phyloP scores from a whole-genome alignment of 2,888 invertebrate genomes.

The Drosophila eohydei region DNA sequence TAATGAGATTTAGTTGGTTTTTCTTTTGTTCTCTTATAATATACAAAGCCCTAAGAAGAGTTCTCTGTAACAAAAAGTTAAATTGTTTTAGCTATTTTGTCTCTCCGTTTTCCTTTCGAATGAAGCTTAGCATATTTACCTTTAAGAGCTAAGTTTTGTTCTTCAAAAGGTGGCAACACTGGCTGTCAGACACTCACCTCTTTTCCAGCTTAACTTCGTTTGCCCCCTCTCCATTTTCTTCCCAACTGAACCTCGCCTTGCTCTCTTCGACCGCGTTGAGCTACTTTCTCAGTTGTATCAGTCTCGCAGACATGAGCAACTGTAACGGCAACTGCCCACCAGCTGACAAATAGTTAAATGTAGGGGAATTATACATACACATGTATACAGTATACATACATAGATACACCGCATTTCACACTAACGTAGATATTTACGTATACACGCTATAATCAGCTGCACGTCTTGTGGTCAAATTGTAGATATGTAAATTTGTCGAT shows the following conservation, averaged over 20 bases:
- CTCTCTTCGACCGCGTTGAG: slow-evolving; percentile 29
- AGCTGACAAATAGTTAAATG: slow-evolving; percentile 46
- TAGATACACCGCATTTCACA: neutral
- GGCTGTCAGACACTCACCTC: slow-evolving; percentile 8
- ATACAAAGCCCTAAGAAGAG: neutral
- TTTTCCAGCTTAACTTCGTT: neutral
- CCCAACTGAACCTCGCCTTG: neutral
- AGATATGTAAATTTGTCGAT: slow-evolving; percentile 62
- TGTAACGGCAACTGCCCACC: slow-evolving; percentile 32
- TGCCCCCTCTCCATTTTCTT: neutral
- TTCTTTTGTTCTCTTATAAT: neutral
- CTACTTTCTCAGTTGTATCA: slow-evolving; percentile 71
- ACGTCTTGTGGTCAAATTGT: slow-evolving; percentile 62
- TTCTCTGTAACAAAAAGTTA: neutral
- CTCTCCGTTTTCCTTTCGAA: neutral
- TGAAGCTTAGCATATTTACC: neutral
- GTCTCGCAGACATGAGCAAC: slow-evolving; percentile 25
- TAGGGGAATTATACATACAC: slow-evolving; percentile 24
- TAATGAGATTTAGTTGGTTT: neutral
- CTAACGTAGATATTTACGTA: neutral
- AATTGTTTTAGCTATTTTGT: neutral
- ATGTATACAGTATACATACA: neutral
- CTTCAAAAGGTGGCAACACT: slow-evolving; percentile 1
- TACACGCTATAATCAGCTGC: slow-evolving; percentile 53
- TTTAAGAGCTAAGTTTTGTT: neutral